Evolutionary conservation across 2,113 vertebrate species (phyloP).

Genomic region (Penelope pileata): DNA sequence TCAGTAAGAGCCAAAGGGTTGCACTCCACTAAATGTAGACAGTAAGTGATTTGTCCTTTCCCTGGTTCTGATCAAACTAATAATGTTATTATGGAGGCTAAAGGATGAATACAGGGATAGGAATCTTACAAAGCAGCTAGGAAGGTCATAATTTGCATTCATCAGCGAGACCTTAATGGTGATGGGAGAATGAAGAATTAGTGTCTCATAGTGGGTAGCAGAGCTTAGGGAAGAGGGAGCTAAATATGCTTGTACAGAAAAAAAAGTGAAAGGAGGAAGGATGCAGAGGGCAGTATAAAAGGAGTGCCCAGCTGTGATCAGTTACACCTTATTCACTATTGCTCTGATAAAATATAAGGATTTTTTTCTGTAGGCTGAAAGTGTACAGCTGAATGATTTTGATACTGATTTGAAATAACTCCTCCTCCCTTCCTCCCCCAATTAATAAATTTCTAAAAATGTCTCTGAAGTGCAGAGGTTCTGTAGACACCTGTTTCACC

Average conservation of each 20-base stretch:
- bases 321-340: not conserved
- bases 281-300: conserved; percentile 14
- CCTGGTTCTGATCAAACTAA: not conserved
- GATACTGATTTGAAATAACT: not conserved
- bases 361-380: not conserved
- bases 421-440: not conserved
- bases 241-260: not conserved
- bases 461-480: not conserved
- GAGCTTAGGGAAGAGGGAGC: conserved; percentile 23
- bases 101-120: conserved; percentile 6
- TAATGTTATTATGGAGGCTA: conserved; percentile 27
- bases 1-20: not conserved
- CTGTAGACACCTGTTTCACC: not conserved
- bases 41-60: conserved; percentile 22
- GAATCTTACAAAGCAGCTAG: not conserved
- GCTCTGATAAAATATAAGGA: not conserved
- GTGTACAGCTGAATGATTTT: not conserved
- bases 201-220: not conserved
- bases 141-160: conserved; percentile 35
- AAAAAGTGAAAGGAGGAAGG: not conserved
- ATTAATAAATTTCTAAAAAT: not conserved
- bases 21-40: not conserved
- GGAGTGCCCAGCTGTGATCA: conserved; percentile 14
- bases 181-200: conserved; percentile 26
- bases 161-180: conserved; percentile 33